Evolutionary conservation across 2,888 invertebrate genomes (phyloP), one percentile per base, ranked within the genome.

Genomic region (Pediacus dermestoides): DNA sequence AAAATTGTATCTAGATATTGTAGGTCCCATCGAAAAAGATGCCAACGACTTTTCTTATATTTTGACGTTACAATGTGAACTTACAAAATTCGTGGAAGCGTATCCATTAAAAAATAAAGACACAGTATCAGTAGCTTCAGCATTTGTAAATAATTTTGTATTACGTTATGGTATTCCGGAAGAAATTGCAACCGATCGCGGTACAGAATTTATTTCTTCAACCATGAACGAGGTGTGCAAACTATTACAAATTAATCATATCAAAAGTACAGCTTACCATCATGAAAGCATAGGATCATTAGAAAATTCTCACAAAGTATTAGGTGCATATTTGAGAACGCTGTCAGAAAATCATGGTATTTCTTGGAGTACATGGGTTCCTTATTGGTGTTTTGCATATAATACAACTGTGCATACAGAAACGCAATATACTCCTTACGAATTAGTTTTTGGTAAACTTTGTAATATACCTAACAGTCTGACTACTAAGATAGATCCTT

Each of bases 361-460:
- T 12, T 12, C 40, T 11, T 48, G 50, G 48, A 51, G 49, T 37
- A 26, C 26, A n/a, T 50, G 49, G 51, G 4, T 53, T 7, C 38
- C 44, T 0, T 50, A 31, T 37, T 52, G 53, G 50, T 44, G 44
- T 42, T 52, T 53, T 39, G n/a, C 50, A 1, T 53, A 44, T 38
- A 53, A 48, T 21, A 53, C 16, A 6, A 40, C 49, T 3, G 48
- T 48, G 1, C 48, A 53, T 21, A 42, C 45, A 4, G 43, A 37
- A 40, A 53, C 48, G 16, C 42, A 45, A 32, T 52, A 48, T 12
- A 42, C 46, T 2, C 50, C 48, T 9, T 49, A 39, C 12, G 44
- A 53, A 22, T 30, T 49, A 31, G 44, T 52, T 16, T 50, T 45
- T 37, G 48, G 44, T 9, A 42, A 41, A 41, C 12, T 6, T 15